Evolutionary conservation across 2,888 invertebrate genomes (phyloP), one percentile per base, ranked within the genome.

Genomic region (Platypus cylindrus): DNA sequence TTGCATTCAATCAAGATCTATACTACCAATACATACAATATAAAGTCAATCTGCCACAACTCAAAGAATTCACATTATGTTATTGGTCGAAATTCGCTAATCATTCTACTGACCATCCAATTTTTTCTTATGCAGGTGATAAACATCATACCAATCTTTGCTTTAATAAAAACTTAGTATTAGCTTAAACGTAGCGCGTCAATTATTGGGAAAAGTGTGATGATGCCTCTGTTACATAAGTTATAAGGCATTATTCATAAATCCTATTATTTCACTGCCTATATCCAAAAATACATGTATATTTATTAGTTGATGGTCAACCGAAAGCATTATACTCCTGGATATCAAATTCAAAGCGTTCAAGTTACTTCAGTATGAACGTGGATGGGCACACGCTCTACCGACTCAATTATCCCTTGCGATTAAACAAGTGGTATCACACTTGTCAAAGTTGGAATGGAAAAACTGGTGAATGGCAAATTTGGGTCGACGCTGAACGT

Each of bases 361-460:
- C 84, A 32, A 85, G 84, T 53, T 86, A 80, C 63, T 78, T 78
- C 64, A 83, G 81, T 60, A 66, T 86, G 68, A 75, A 82, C 30
- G 73, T 86, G 27, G 79, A 79, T 53, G 85, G 84, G 17, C 84
- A 86, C 56, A 84, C 79, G 42, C 73, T 85, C 60, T 86, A 78
- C 66, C 74, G 79, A 41, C 62, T 78, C 40, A 78, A 78, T 58
- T 78, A 77, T 58, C 78, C 78, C 30, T 55, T 78, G 43, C 66
- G 73, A 46, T 63, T 75, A 53, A 73, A 75, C 56, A 70, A 70
- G 58, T 86, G 85, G 85, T 85, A 85, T 65, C 86, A 86, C 60
- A 77, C 80, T 32, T 86, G 86, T 53, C 79, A 82, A 51, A 85
- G 85, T 34, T 86, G 86, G 86, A 86, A 85, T 58, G 85, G 85